Percentiles rank a stretch among this genome's conserved stretches.
Conservation (phyloP, 2,113 vertebrate species). For the Spea bombifrons region DNA sequence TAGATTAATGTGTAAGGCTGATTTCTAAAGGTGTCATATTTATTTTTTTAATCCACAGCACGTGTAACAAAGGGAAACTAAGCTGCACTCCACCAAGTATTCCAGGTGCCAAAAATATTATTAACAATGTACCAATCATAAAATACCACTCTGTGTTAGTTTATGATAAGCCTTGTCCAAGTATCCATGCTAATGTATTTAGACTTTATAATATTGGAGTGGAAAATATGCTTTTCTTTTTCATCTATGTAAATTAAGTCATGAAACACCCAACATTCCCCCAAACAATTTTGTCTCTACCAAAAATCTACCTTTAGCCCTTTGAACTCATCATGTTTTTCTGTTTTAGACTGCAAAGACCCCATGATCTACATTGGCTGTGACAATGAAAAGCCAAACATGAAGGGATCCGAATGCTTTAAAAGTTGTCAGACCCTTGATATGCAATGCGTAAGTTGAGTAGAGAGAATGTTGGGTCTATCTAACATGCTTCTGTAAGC, state of each 20-base stretch:
- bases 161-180: too few relatives aligned
- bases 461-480: background rate
- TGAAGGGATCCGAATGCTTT: constrained; percentile 73
- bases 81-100: constrained; percentile 65
- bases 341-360: constrained; percentile 59
- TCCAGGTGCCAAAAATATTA: background rate
- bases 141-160: too few relatives aligned
- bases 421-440: constrained; percentile 79
- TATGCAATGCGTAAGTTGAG: constrained; percentile 79
- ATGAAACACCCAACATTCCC: too few relatives aligned
- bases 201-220: too few relatives aligned
- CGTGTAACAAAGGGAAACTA: constrained; percentile 70
- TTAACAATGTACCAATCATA: background rate
- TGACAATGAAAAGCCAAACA: constrained; percentile 48
- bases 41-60: constrained; percentile 59
- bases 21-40: background rate
- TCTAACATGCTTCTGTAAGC: background rate
- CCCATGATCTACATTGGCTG: constrained; percentile 80
- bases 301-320: too few relatives aligned
- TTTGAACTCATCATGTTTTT: background rate
- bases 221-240: too few relatives aligned
- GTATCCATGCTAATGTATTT: too few relatives aligned
- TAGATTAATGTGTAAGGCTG: too few relatives aligned
- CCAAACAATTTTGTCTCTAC: too few relatives aligned
- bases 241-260: too few relatives aligned